Percentiles rank a stretch among this genome's conserved stretches.
These are phyloP conservation scores for Bombus confusus DNA, from an alignment of 1,140 invertebrate genomes.

Conservation along the genomic window DNA sequence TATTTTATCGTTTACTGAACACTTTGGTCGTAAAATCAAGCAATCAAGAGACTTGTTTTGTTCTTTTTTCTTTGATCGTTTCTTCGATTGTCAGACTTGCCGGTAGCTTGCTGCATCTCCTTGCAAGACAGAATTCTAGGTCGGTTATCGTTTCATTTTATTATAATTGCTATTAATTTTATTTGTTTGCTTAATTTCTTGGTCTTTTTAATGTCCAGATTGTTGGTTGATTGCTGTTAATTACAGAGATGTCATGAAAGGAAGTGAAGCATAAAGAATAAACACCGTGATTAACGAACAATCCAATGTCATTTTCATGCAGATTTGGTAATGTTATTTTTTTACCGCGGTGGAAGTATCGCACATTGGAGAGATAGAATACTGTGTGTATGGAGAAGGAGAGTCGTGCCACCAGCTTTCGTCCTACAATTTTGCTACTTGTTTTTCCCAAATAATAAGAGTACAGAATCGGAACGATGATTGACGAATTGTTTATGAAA, in stretches of 20 bases:
- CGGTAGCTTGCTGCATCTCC: not conserved
- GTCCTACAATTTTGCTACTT: not conserved
- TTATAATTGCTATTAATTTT: not conserved
- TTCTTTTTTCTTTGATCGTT: not conserved
- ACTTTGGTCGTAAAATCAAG: not conserved
- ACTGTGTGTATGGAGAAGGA: not conserved
- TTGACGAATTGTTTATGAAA: not conserved
- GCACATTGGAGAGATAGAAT: not conserved
- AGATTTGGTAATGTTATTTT: no score
- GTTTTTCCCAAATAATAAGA: not conserved
- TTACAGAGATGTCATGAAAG: not conserved
- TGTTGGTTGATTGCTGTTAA: not conserved
- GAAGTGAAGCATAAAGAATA: not conserved
- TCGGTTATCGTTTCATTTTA: not conserved
- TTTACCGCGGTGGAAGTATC: no score
- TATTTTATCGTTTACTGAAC: not conserved
- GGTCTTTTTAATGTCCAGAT: not conserved
- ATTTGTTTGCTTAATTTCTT: not conserved
- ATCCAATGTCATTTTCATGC: no score
- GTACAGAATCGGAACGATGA: not conserved
- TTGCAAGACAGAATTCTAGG: not conserved
- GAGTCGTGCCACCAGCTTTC: not conserved
- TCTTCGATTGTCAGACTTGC: not conserved
- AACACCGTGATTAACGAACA: no score
- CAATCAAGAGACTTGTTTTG: not conserved